These are phyloP conservation scores for Sinodicranocentrus sp. DNA, from an alignment of 2,888 invertebrate genomes.

Conservation along the genomic window DNA sequence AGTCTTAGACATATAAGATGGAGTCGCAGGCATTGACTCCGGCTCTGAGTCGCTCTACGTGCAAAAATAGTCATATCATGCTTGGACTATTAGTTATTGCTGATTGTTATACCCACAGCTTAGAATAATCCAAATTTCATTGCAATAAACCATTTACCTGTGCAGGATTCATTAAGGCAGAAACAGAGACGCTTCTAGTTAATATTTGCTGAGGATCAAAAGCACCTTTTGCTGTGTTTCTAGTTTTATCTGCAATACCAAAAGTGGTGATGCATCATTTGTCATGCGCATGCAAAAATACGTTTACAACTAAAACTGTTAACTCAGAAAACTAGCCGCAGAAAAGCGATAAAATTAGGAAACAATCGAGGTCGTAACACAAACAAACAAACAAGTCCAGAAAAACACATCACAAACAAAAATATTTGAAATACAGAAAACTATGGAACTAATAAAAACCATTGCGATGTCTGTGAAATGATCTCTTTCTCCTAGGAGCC, in stretches of 20 bases:
- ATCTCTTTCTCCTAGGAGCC: slow-evolving; percentile 73
- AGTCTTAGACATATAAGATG: slow-evolving; percentile 76
- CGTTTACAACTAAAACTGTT: neutral
- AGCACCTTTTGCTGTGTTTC: slow-evolving; percentile 73
- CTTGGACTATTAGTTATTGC: slow-evolving; percentile 43
- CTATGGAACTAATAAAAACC: slow-evolving; percentile 67
- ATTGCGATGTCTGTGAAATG: slow-evolving; percentile 76
- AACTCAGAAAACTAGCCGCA: slow-evolving; percentile 56
- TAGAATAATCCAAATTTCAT: slow-evolving; percentile 25
- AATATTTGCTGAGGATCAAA: slow-evolving; percentile 76
- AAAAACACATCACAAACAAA: slow-evolving; percentile 13
- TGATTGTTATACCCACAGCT: neutral
- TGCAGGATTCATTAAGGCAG: slow-evolving; percentile 73
- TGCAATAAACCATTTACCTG: slow-evolving; percentile 69
- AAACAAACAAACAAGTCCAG: slow-evolving; percentile 27
- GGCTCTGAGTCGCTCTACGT: slow-evolving; percentile 76
- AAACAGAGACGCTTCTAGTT: slow-evolving; percentile 75
- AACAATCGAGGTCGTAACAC: slow-evolving; percentile 34
- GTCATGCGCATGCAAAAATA: slow-evolving; percentile 54
- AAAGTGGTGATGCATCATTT: slow-evolving; percentile 34
- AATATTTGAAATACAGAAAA: slow-evolving; percentile 24
- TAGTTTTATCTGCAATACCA: slow-evolving; percentile 70
- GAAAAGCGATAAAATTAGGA: slow-evolving; percentile 59
- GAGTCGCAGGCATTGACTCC: slow-evolving; percentile 75
- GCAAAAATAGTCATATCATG: slow-evolving; percentile 56